Percentiles rank a stretch among this genome's conserved stretches.
Conservation (phyloP, 1,140 invertebrate genomes). For the Dendrolimus kikuchii region DNA sequence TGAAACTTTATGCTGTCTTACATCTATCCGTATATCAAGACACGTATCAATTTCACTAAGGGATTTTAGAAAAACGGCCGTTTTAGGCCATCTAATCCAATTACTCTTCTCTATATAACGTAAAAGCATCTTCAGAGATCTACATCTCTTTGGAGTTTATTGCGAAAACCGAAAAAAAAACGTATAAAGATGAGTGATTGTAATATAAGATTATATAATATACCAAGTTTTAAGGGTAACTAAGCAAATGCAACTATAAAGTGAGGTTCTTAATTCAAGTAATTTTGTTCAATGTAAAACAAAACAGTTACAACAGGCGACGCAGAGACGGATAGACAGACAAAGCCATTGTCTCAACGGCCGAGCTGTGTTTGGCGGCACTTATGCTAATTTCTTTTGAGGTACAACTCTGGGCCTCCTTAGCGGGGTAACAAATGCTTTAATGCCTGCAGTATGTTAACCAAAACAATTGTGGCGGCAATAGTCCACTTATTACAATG, state of each 20-base stretch:
- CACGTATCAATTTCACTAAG: too few species aligned
- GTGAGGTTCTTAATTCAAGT: conserved; percentile 24
- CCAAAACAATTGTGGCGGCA: conserved; percentile 24
- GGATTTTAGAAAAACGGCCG: too few species aligned
- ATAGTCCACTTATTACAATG: conserved; percentile 12
- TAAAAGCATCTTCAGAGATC: too few species aligned
- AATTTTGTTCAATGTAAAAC: conserved; percentile 32
- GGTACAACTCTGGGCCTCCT: conserved; percentile 40
- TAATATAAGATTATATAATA: too few species aligned
- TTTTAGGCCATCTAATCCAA: too few species aligned
- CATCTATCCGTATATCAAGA: too few species aligned
- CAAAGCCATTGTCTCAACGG: conserved; percentile 60
- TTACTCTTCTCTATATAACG: too few species aligned
- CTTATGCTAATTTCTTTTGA: conserved; percentile 68
- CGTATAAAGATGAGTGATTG: too few species aligned
- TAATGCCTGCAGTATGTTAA: conserved; percentile 44
- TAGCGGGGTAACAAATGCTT: conserved; percentile 39
- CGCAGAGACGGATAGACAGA: conserved; percentile 51
- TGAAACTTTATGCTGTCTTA: too few species aligned
- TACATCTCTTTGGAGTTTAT: too few species aligned
- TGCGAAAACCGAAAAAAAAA: too few species aligned
- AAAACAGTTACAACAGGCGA: conserved; percentile 46
- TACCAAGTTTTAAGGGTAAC: too few species aligned
- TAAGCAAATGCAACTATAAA: conserved; percentile 22
- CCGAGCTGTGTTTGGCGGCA: conserved; percentile 44